A percentile compares a stretch with the other conserved stretches of the same genome.
phyloP scores from a whole-genome alignment of 2,797 vertebrate species.

The Crocidura indochinensis region DNA sequence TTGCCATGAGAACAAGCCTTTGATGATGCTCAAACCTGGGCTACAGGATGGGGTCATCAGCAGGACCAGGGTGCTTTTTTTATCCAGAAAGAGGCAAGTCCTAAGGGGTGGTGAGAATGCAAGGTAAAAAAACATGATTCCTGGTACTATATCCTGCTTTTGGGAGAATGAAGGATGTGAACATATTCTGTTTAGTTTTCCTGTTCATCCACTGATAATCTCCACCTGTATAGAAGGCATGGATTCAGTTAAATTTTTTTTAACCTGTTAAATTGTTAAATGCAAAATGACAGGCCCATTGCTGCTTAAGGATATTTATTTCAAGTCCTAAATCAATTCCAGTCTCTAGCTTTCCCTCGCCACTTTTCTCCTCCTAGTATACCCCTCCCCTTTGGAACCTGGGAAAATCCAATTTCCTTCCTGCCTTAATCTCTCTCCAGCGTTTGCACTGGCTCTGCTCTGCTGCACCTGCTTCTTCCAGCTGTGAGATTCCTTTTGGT shows the following conservation, averaged over 20 bases:
- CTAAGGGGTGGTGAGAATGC: constrained; percentile 60
- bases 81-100: constrained; percentile 79
- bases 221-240: constrained; percentile 80
- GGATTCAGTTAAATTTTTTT: constrained; percentile 86
- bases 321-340: constrained; percentile 80
- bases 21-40: background rate
- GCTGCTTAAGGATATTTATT: constrained; percentile 77
- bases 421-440: constrained; percentile 89
- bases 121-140: constrained; percentile 82
- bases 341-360: constrained; percentile 46
- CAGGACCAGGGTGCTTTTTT: constrained; percentile 72
- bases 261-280: constrained; percentile 88
- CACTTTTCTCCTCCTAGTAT: constrained; percentile 71
- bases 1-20: background rate
- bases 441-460: constrained; percentile 87
- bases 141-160: constrained; percentile 80
- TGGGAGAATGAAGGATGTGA: constrained; percentile 83
- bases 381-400: constrained; percentile 88
- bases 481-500: constrained; percentile 89
- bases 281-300: constrained; percentile 83
- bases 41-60: constrained; percentile 39
- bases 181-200: constrained; percentile 88
- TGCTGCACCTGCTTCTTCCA: constrained; percentile 91
- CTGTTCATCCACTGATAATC: constrained; percentile 88
- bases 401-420: constrained; percentile 92